These are phyloP conservation scores for Zelleria hepariella DNA, from an alignment of 2,888 invertebrate genomes.

Conservation along the genomic window DNA sequence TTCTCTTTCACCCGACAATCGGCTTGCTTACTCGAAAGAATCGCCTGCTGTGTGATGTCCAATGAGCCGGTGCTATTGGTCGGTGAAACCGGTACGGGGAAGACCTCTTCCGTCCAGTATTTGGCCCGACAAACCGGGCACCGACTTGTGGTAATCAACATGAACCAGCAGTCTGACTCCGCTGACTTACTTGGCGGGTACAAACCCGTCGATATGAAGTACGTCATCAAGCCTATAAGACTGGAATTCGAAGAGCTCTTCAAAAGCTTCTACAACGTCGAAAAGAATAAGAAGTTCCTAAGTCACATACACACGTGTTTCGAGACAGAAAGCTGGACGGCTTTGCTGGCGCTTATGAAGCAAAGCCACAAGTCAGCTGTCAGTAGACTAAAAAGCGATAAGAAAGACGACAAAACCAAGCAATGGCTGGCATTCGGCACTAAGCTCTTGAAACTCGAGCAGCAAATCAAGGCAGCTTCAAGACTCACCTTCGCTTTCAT, in stretches of 20 bases:
- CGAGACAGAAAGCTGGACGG: slow-evolving; percentile 79
- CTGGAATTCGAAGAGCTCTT: slow-evolving; percentile 89
- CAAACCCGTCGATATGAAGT: slow-evolving; percentile 94
- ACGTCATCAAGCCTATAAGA: slow-evolving; percentile 84
- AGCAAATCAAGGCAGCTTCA: slow-evolving; percentile 80
- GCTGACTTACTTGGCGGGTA: slow-evolving; percentile 97
- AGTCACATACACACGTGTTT: slow-evolving; percentile 84
- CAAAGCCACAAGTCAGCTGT: slow-evolving; percentile 80
- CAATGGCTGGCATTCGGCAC: slow-evolving; percentile 77
- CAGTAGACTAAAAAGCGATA: slow-evolving; percentile 51
- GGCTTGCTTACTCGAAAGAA: slow-evolving; percentile 86
- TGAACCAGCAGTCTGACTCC: slow-evolving; percentile 99
- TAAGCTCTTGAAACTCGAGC: slow-evolving; percentile 79
- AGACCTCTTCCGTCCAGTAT: slow-evolving; percentile 95
- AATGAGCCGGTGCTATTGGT: slow-evolving; percentile 94
- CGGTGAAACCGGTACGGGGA: slow-evolving; percentile 99
- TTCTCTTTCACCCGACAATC: slow-evolving; percentile 90
- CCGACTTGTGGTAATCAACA: slow-evolving; percentile 93
- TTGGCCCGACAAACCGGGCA: slow-evolving; percentile 87
- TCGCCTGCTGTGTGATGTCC: slow-evolving; percentile 85
- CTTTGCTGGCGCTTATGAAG: slow-evolving; percentile 82
- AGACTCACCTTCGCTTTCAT: slow-evolving; percentile 91
- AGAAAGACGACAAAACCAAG: slow-evolving; percentile 41
- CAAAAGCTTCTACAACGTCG: slow-evolving; percentile 79
- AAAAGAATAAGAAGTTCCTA: slow-evolving; percentile 87